Percentiles rank a stretch among this genome's conserved stretches.
These are phyloP conservation scores for Microdon myrmicae DNA, from an alignment of 2,888 invertebrate genomes.

Conservation along the genomic window DNA sequence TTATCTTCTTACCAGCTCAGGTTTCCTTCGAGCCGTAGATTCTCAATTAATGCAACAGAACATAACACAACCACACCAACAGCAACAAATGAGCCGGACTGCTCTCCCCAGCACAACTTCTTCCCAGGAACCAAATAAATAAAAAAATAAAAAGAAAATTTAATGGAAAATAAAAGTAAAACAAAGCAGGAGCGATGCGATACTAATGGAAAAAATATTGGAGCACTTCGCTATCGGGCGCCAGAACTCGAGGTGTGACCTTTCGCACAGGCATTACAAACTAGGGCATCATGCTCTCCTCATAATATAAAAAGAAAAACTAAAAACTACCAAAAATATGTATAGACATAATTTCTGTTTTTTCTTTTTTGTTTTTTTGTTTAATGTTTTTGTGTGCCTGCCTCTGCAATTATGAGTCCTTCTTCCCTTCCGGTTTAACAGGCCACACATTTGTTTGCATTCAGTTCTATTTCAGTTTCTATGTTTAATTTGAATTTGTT, in stretches of 20 bases:
- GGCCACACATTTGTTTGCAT: too few species aligned
- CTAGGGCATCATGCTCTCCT: too few species aligned
- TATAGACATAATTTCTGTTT: slow-evolving; percentile 1
- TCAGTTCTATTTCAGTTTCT: too few species aligned
- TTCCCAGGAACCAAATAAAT: slow-evolving; percentile 3
- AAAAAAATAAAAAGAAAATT: too few species aligned
- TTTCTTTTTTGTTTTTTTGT: background rate
- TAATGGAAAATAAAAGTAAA: too few species aligned
- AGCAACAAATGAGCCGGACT: slow-evolving; percentile 3
- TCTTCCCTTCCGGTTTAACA: too few species aligned
- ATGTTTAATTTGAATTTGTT: too few species aligned
- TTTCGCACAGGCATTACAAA: background rate
- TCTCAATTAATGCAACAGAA: slow-evolving; percentile 32
- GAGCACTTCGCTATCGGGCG: slow-evolving; percentile 12
- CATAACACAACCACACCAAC: too few species aligned
- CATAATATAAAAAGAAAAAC: slow-evolving; percentile 1
- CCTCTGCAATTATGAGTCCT: too few species aligned
- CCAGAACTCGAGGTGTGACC: slow-evolving; percentile 32
- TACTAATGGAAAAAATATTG: slow-evolving; percentile 12
- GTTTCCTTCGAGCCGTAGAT: slow-evolving; percentile 22
- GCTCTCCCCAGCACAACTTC: background rate
- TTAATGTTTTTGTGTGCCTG: too few species aligned
- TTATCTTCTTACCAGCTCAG: slow-evolving; percentile 13
- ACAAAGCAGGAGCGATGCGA: slow-evolving; percentile 8
- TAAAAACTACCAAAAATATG: slow-evolving; percentile 6